A percentile compares a stretch with the other conserved stretches of the same genome.
phyloP scores from a whole-genome alignment of 2,113 vertebrate species.

The Capra hircus region DNA sequence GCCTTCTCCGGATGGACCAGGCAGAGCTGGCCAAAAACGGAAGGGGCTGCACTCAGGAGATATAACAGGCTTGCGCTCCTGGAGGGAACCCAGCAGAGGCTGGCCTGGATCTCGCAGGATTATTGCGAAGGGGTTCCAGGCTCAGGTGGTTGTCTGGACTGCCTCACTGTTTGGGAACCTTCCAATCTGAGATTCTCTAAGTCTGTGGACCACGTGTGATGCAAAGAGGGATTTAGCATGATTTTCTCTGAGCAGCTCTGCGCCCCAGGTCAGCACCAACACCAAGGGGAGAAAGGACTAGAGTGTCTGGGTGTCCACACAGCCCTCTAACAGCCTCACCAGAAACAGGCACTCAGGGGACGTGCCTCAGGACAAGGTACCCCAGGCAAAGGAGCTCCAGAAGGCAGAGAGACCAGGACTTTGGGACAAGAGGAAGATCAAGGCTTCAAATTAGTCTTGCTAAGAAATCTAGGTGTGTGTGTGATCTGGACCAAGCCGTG shows the following conservation, averaged over 20 bases:
- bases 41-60: neutral
- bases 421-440: neutral
- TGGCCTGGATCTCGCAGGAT: fast-evolving
- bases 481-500: no score
- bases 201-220: neutral
- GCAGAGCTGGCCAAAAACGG: neutral
- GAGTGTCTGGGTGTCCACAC: neutral
- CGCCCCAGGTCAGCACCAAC: neutral
- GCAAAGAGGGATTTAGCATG: neutral
- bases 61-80: fast-evolving
- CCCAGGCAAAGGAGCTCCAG: neutral
- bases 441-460: fast-evolving
- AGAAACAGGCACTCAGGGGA: neutral
- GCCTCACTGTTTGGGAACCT: neutral
- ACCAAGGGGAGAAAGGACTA: neutral
- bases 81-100: neutral
- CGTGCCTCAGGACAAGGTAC: fast-evolving
- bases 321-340: neutral
- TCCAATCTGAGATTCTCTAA: neutral
- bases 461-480: neutral
- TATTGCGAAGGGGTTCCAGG: neutral
- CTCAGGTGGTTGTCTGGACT: neutral
- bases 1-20: neutral
- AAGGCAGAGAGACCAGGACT: neutral
- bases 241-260: neutral